These are phyloP conservation scores for Hydroisotoma schaefferi DNA, from an alignment of 2,888 invertebrate genomes.

Conservation along the genomic window DNA sequence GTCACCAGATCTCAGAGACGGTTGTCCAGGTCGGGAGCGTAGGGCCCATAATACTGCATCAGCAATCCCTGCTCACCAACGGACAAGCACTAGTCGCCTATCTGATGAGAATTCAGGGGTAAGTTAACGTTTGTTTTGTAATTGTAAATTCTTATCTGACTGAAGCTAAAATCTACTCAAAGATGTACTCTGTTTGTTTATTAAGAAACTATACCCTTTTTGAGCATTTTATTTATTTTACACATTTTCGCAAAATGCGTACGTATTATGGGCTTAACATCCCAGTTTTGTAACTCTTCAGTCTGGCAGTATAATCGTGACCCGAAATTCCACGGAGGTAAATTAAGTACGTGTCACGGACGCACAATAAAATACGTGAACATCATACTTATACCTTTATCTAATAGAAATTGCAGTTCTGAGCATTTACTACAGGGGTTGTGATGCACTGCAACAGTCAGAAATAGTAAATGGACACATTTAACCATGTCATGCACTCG, in stretches of 20 bases:
- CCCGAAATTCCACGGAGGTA: conserved; percentile 35
- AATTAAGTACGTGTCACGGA: conserved; percentile 41
- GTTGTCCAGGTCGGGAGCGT: conserved; percentile 44
- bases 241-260: too few relatives aligned
- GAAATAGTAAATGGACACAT: conserved; percentile 18
- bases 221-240: too few relatives aligned
- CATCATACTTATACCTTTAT: conserved; percentile 36
- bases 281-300: too few relatives aligned
- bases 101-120: conserved; percentile 38
- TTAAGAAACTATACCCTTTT: too few relatives aligned
- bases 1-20: conserved; percentile 44
- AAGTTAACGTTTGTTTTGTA: conserved; percentile 17
- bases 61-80: conserved; percentile 34
- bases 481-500: conserved; percentile 2
- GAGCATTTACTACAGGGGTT: too few relatives aligned
- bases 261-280: too few relatives aligned
- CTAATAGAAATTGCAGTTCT: conserved; percentile 7
- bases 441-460: conserved; percentile 12
- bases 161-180: too few relatives aligned
- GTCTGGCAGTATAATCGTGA: too few relatives aligned
- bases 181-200: too few relatives aligned
- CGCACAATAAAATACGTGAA: conserved; percentile 42
- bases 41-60: conserved; percentile 35
- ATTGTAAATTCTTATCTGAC: too few relatives aligned
- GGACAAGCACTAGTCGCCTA: conserved; percentile 33